Conservation (phyloP, 2,888 invertebrate genomes). For the Drosophila infuscata region DNA sequence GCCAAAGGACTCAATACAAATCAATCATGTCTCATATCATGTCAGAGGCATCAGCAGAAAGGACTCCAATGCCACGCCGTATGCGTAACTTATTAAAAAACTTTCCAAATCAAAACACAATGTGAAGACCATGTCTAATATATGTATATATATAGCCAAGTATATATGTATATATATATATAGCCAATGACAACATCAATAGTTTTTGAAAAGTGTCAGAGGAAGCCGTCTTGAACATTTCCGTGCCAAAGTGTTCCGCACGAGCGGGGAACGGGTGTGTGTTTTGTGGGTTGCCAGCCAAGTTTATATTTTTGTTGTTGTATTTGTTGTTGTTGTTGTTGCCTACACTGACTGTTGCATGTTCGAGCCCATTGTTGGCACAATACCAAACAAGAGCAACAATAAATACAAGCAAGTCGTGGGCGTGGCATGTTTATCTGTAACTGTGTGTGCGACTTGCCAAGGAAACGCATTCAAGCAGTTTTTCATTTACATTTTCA, state of each 20-base stretch:
- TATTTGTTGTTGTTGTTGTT: background rate
- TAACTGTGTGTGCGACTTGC: constrained; percentile 50
- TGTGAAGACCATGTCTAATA: constrained; percentile 16
- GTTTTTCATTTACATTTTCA: constrained; percentile 71
- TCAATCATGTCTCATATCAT: constrained; percentile 71
- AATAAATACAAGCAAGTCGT: constrained; percentile 44
- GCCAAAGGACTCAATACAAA: constrained; percentile 59
- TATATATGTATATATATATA: constrained; percentile 16
- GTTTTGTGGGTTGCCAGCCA: constrained; percentile 44
- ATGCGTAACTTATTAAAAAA: constrained; percentile 71
- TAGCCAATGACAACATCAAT: constrained; percentile 75
- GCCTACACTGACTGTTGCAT: constrained; percentile 66
- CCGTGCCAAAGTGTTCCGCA: constrained; percentile 66
- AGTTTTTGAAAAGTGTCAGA: constrained; percentile 77
- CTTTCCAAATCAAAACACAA: constrained; percentile 75
- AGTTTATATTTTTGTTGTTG: constrained; percentile 35
- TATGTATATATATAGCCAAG: constrained; percentile 15
- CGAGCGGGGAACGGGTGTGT: constrained; percentile 5
- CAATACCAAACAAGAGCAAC: constrained; percentile 45
- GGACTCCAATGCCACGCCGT: constrained; percentile 34
- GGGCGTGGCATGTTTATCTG: constrained; percentile 66
- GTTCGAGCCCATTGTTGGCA: constrained; percentile 52
- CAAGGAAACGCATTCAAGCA: constrained; percentile 77
- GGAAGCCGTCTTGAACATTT: constrained; percentile 76
- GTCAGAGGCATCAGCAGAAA: constrained; percentile 55